Base-by-base conservation (phyloP, 2,113 vertebrate species). In the Reinhardtius hippoglossoides region DNA sequence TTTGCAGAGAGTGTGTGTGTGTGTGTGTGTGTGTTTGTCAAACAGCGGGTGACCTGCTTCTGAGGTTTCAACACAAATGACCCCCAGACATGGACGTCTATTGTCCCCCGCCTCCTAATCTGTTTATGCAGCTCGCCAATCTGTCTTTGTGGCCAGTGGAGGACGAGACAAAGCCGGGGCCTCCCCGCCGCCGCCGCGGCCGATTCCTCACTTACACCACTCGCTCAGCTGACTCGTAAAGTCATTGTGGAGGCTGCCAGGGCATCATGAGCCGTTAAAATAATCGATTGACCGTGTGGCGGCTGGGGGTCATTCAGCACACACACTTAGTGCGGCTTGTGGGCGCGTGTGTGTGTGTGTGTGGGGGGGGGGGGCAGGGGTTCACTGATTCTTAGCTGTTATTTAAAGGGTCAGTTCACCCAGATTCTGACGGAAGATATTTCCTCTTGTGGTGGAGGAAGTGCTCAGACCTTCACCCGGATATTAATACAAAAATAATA, bases 41-140 rank as follows among this genome's bases (percentile, higher is more conserved):
- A 87, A 80, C 80, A 87, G 78, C 65, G 67, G 57, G 71, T 90
- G 93, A 92, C 92, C 92, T 91, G 77, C 71, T 91, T 89, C 85
- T 91, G 84, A 86, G 87, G 80, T 87, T 89, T 89, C 81, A 90
- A 81, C 88, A 85, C 84, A 67, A 67, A 76, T 91, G 90, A 92
- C 82, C 92, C 80, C 44, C 75, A 85, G 94, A 94, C 95, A 94
- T 93, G 95, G 93, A 66, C 93, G 91, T 93, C 95, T 93, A 96
- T 95, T 97, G 95, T 96, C 93, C 95, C 61, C 62, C 94, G 10
- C 78, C 95, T 96, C 73, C 95, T 96, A 97, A 97, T 97, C 96
- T 96, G 95, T 96, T 96, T 96, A 96, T 97, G 96, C 95, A 97
- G 96, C 94, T 95, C 95, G 95, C 95, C 96, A 76, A 96, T 97